Evolutionary conservation across 2,113 vertebrate species (phyloP).

Genomic region (Daubentonia madagascariensis): DNA sequence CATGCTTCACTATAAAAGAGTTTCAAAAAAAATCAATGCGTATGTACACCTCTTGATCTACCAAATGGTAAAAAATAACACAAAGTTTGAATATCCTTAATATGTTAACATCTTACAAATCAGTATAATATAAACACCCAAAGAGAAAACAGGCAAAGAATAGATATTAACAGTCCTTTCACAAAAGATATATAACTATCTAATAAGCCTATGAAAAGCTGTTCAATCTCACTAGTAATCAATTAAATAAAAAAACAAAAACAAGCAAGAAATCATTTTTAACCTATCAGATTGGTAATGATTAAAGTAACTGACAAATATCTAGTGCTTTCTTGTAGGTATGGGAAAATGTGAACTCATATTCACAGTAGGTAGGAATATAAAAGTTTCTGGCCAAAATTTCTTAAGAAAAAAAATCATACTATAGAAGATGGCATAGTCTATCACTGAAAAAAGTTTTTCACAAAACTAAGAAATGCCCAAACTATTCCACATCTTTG

Average conservation of each 20-base stretch:
- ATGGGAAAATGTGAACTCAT: neutral
- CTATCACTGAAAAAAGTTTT: neutral
- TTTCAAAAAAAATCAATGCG: neutral
- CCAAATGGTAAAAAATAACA: neutral
- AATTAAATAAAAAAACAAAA: constrained; percentile 18
- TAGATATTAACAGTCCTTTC: constrained; percentile 13
- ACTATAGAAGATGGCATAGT: neutral
- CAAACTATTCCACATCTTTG: neutral
- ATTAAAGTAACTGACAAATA: constrained; percentile 40
- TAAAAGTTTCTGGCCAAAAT: neutral
- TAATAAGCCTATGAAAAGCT: constrained; percentile 21
- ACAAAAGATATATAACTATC: constrained; percentile 14
- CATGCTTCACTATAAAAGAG: neutral
- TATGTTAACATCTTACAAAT: constrained; percentile 5
- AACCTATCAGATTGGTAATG: neutral
- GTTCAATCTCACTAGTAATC: neutral
- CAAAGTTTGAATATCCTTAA: neutral
- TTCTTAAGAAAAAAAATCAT: neutral
- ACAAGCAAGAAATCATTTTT: neutral
- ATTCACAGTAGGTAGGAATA: constrained; percentile 27
- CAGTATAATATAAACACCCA: constrained; percentile 6
- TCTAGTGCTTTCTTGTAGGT: neutral
- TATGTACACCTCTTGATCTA: neutral
- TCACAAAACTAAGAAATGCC: constrained; percentile 6
- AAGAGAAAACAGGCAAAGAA: constrained; percentile 30